Evolutionary conservation across 1,140 invertebrate species (phyloP).

Genomic region (Neodiprion pinetum): DNA sequence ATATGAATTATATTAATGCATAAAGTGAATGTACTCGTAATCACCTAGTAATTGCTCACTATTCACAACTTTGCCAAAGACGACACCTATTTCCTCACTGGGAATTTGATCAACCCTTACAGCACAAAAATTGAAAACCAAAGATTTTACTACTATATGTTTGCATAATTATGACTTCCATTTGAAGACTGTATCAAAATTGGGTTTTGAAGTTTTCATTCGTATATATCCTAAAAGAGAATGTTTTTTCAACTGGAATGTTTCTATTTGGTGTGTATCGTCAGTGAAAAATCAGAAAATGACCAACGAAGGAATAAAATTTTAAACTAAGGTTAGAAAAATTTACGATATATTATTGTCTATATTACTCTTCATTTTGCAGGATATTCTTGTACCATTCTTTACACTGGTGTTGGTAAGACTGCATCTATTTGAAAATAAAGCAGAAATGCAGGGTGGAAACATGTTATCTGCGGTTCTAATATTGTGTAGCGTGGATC

Average conservation of each 20-base stretch:
- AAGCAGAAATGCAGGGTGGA: constrained; percentile 21
- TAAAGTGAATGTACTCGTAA: constrained; percentile 18
- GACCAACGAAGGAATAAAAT: too few species aligned
- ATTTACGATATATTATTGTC: too few species aligned
- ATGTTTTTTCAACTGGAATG: too few species aligned
- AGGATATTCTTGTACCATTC: constrained; percentile 36
- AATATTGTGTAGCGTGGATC: constrained; percentile 39
- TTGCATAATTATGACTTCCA: too few species aligned
- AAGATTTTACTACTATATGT: neutral
- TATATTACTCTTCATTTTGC: constrained; percentile 12
- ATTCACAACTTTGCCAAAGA: constrained; percentile 8
- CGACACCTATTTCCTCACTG: neutral
- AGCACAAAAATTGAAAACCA: neutral
- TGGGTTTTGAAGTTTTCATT: too few species aligned
- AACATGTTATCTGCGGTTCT: constrained; percentile 36
- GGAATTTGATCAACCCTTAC: neutral
- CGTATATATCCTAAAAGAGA: too few species aligned
- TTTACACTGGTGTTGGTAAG: constrained; percentile 22
- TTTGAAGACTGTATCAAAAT: too few species aligned
- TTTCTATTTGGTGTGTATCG: too few species aligned
- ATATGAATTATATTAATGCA: constrained; percentile 27
- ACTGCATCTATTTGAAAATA: constrained; percentile 19
- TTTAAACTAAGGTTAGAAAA: too few species aligned
- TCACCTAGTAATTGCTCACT: constrained; percentile 25
- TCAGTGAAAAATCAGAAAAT: too few species aligned